These are phyloP conservation scores for Cryptophagus acutangulus DNA, from an alignment of 2,888 invertebrate species.

Conservation along the genomic window DNA sequence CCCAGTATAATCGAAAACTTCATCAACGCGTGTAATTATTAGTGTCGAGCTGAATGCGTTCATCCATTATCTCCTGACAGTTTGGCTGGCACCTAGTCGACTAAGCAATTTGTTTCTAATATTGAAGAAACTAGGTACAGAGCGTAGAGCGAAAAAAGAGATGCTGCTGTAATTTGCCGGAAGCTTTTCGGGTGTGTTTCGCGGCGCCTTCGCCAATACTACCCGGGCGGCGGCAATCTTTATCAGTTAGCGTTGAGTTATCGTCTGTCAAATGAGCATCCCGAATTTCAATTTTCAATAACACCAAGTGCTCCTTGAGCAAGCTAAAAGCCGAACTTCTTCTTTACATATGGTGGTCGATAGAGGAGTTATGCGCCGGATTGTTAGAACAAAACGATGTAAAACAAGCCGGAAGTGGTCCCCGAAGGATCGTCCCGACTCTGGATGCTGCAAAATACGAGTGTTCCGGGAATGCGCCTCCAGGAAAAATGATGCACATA, in stretches of 20 bases:
- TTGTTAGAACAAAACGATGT: conserved; percentile 53
- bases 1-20: conserved; percentile 1
- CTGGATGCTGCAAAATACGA: conserved; percentile 47
- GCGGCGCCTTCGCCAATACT: background rate
- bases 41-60: conserved; percentile 5
- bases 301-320: no score
- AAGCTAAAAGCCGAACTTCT: no score
- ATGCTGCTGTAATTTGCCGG: conserved; percentile 10
- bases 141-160: conserved; percentile 35
- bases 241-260: conserved; percentile 45
- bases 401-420: conserved; percentile 50
- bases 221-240: conserved; percentile 32
- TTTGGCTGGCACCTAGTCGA: conserved; percentile 24
- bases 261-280: conserved; percentile 43
- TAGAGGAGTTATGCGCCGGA: conserved; percentile 44
- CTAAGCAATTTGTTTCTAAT: conserved; percentile 37
- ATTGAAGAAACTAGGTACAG: conserved; percentile 33
- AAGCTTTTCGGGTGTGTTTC: background rate
- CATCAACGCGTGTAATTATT: conserved; percentile 6
- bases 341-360: conserved; percentile 35
- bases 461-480: conserved; percentile 44
- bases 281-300: conserved; percentile 50
- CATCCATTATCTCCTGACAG: conserved; percentile 34
- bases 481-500: conserved; percentile 47
- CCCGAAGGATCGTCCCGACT: conserved; percentile 41